phyloP scores from a whole-genome alignment of 2,888 invertebrate species.

The Apeira syringaria region DNA sequence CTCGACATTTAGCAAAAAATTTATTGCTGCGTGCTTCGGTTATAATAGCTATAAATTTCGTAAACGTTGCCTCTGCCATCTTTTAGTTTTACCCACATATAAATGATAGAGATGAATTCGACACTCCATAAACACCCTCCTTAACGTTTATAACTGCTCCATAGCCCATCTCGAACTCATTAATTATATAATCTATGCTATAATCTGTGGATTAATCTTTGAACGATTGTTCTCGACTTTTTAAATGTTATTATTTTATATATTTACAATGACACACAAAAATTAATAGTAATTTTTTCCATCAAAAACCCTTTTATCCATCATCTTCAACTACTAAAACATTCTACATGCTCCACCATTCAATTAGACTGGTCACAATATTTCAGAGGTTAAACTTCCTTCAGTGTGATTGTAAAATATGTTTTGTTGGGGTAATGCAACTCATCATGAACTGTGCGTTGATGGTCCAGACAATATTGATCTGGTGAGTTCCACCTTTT shows the following conservation, averaged over 20 bases:
- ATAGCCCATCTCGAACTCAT: no score
- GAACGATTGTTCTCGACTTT: slow-evolving; percentile 71
- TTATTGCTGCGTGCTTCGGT: no score
- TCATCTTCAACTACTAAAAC: slow-evolving; percentile 37
- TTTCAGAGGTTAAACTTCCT: slow-evolving; percentile 49
- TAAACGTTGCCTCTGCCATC: no score
- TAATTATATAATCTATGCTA: no score
- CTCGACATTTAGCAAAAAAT: no score
- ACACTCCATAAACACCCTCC: no score
- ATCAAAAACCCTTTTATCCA: slow-evolving; percentile 5
- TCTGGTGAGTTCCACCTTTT: slow-evolving; percentile 69
- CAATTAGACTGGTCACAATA: slow-evolving; percentile 43
- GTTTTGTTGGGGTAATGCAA: slow-evolving; percentile 81
- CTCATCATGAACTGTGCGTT: slow-evolving; percentile 75
- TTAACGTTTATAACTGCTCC: no score
- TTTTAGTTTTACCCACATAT: no score
- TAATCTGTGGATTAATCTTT: no score
- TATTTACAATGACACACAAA: slow-evolving; percentile 43
- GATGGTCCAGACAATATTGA: slow-evolving; percentile 62
- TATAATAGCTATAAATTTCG: neutral
- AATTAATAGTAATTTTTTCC: slow-evolving; percentile 41
- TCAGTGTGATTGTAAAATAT: slow-evolving; percentile 39
- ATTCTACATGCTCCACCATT: no score
- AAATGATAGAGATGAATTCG: no score
- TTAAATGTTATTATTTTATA: slow-evolving; percentile 45